Percentiles rank a stretch among this genome's conserved stretches.
Conservation (phyloP, 2,888 invertebrate species). For the Gerosis bhagava region DNA sequence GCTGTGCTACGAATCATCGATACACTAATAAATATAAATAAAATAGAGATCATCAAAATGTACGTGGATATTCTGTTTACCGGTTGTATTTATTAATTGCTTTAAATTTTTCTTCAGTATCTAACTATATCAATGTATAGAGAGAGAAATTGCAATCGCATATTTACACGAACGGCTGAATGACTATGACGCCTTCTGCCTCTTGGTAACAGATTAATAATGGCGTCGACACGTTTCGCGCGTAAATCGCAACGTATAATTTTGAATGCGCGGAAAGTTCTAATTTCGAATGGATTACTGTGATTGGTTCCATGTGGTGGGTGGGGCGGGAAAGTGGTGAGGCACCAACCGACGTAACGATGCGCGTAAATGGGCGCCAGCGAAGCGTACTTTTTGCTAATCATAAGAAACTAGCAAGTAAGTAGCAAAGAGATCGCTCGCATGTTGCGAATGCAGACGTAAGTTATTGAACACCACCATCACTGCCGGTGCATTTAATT, state of each 20-base stretch:
- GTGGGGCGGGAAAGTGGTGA: constrained; percentile 44
- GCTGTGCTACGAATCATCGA: too few species aligned
- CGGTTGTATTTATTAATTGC: too few species aligned
- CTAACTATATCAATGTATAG: too few species aligned
- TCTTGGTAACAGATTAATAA: constrained; percentile 28
- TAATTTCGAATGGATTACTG: constrained; percentile 63
- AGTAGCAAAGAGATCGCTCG: constrained; percentile 49
- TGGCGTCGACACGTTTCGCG: constrained; percentile 41
- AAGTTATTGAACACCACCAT: too few species aligned
- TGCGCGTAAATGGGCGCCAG: constrained; percentile 41
- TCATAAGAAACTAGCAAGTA: constrained; percentile 37
- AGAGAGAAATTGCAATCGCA: too few species aligned
- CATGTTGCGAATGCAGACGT: too few species aligned
- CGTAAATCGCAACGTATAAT: constrained; percentile 47
- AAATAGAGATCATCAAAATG: too few species aligned
- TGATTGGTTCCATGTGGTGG: constrained; percentile 55
- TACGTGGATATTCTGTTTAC: too few species aligned
- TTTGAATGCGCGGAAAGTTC: constrained; percentile 55
- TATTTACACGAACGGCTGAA: constrained; percentile 18
- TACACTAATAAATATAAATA: too few species aligned
- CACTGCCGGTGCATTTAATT: too few species aligned
- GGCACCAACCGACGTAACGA: constrained; percentile 43
- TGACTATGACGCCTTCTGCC: constrained; percentile 14
- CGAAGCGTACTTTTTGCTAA: constrained; percentile 47
- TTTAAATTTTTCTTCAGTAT: too few species aligned